phyloP scores from a whole-genome alignment of 2,888 invertebrate genomes.

The Oxyteleia sp. region DNA sequence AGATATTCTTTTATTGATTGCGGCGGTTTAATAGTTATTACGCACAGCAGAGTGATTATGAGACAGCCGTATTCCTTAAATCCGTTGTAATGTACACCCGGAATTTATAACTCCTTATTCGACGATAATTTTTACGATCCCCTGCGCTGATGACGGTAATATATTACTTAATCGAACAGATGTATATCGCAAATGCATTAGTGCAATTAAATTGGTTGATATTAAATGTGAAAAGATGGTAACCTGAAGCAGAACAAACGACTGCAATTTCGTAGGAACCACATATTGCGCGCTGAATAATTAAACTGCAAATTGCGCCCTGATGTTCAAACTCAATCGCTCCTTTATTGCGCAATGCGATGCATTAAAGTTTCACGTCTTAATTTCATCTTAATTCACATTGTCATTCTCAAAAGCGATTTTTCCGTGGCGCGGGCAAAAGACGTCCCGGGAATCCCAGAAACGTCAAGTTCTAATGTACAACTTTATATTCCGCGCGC shows the following conservation, averaged over 20 bases:
- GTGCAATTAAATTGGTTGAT: conserved; percentile 10
- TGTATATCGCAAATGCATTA: conserved; percentile 2
- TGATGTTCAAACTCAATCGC: conserved; percentile 48
- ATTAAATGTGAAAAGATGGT: conserved; percentile 30
- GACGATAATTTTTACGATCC: conserved; percentile 37
- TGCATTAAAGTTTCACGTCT: conserved; percentile 44
- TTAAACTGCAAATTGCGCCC: conserved; percentile 41
- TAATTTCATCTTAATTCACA: conserved; percentile 60
- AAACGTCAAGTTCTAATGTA: conserved; percentile 70
- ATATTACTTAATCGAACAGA: conserved; percentile 25
- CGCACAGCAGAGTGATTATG: conserved; percentile 18
- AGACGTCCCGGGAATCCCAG: conserved; percentile 45
- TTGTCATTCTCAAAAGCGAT: conserved; percentile 46
- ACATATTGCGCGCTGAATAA: conserved; percentile 44
- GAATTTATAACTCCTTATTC: conserved; percentile 14
- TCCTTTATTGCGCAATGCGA: conserved; percentile 10
- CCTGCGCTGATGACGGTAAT: conserved; percentile 19
- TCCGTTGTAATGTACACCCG: conserved; percentile 3
- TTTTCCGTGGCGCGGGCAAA: conserved; percentile 51
- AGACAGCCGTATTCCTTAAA: conserved; percentile 19
- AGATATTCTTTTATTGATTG: conserved; percentile 21
- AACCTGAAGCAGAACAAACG: conserved; percentile 20
- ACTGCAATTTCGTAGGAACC: conserved; percentile 26
- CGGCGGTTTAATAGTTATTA: conserved; percentile 22
- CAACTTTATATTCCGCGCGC: conserved; percentile 71